Percentiles rank a stretch among this genome's conserved stretches.
Evolutionary conservation across 2,888 invertebrate genomes (phyloP).

Genomic region (Ferdinandea cuprea): DNA sequence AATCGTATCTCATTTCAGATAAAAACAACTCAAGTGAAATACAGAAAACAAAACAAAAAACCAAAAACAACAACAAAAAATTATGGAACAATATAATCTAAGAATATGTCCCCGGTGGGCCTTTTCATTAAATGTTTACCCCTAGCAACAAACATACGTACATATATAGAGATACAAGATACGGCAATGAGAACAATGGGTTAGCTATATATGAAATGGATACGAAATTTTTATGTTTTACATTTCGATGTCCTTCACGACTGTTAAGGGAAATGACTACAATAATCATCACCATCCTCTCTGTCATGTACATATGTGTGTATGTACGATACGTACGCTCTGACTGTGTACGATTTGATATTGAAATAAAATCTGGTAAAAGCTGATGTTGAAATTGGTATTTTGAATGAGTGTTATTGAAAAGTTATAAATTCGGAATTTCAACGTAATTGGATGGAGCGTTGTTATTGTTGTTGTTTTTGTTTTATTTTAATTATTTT

Average conservation of each 20-base stretch:
- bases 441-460: no score
- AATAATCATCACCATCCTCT: slow-evolving; percentile 22
- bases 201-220: slow-evolving; percentile 12
- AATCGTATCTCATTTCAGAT: slow-evolving; percentile 62
- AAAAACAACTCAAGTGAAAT: slow-evolving; percentile 35
- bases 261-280: slow-evolving; percentile 28
- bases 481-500: no score
- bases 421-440: slow-evolving; percentile 22
- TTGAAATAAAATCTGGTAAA: slow-evolving; percentile 39
- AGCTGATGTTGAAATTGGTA: slow-evolving; percentile 33
- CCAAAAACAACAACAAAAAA: slow-evolving; percentile 3
- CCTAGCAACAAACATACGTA: slow-evolving; percentile 35
- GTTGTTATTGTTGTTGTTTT: no score
- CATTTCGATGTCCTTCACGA: slow-evolving; percentile 47
- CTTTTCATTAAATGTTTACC: slow-evolving; percentile 67
- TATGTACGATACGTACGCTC: no score
- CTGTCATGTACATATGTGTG: no score
- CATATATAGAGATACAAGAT: not conserved
- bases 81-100: slow-evolving; percentile 46
- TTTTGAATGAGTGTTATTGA: slow-evolving; percentile 37
- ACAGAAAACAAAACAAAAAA: slow-evolving; percentile 36
- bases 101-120: slow-evolving; percentile 66
- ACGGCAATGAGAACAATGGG: slow-evolving; percentile 39
- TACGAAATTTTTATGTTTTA: slow-evolving; percentile 33
- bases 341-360: no score